Base-by-base conservation (phyloP, 2,113 vertebrate genomes). In the Myiopsitta monachus region DNA sequence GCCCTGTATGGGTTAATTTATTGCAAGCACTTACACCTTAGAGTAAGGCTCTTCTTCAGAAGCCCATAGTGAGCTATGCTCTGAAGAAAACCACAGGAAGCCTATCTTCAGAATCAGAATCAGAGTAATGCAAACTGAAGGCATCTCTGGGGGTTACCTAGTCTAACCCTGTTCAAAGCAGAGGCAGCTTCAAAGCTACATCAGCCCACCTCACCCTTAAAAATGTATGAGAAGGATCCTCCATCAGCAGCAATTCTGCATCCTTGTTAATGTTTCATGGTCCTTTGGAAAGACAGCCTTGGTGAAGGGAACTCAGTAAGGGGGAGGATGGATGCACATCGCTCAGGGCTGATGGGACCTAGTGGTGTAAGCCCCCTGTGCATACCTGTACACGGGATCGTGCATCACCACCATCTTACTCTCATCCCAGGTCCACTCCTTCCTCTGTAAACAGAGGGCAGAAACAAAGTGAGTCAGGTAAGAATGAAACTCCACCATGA, bases 321-420 rank as follows among this genome's bases (percentile, higher is more conserved):
- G 3, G 6, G 77, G 52, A 75, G 52, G 75, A 30, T 16, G 70
- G 77, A 52, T 5, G 14, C 0, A 0, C 55, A 24, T 27, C 1
- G 2, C 61, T 31, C 30, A 9, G 82, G 62, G 64, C 49, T n/a
- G 63, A 4, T 1, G 7, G 44, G 39, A 33, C 23, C 39, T 15
- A 22, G 73, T 28, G 78, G 15, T 0, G 51, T 14, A 19, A 49
- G 8, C 8, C 47, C 59, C 86, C 57, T 10, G 46, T 46, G 55
- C 90, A 10, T 73, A 99, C 98, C 99, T 99, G 97, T 98, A 98
- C 73, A 98, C 98, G 0, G 98, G 98, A 77, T 99, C 98, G 0
- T 98, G 98, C 98, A 99, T 99, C 97, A 98, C 97, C 83, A 98
- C 84, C 98, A 98, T 98, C 94, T 98, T 99, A 92, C 97, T 98